Base-by-base conservation (phyloP, 2,888 invertebrate species). In the Gonocerus acuteangulatus region DNA sequence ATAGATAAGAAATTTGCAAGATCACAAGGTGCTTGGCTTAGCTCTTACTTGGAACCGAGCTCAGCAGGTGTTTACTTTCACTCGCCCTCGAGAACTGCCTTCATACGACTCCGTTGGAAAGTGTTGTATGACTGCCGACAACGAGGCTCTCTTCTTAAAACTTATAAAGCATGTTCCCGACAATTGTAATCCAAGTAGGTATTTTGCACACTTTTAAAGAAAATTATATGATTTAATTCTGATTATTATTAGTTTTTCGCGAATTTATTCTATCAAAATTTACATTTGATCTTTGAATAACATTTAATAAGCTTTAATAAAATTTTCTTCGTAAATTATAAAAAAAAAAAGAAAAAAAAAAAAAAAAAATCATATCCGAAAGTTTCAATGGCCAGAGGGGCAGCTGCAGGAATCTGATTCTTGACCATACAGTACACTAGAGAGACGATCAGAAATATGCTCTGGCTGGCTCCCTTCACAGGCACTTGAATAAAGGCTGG, bases 91-190 rank as follows among this genome's bases (percentile, higher is more conserved):
- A 48, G 63, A 57, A 57, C 72, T 93, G 51, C 94, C 94, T 0
- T 89, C 87, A 69, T 86, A 91, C 71, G 89, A 90, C 74, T 86
- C 86, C 1, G 82, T 82, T 65, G 82, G 82, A 19, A 68, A 68
- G 49, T 64, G 67, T 45, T 34, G 78, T 83, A 9, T 84, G 34
- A 87, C 87, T n/a, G 76, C 82, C 0, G 95, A 95, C 70, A 85
- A 87, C 34, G 89, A 90, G 71, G 79, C 79, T 66, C 73, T 91
- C 32, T 81, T 89, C 62, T 81, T 84, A 67, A 80, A 84, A 67
- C 85, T 91, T 68, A 77, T 85, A 13, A 76, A 79, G 1, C 73
- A 88, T 2, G 77, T 90, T 34, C 90, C 90, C 0, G 69, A 77
- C 19, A 84, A 85, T 65, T 79, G 79, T 65, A 83, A 87, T 71